Evolutionary conservation across 2,797 vertebrate species (phyloP), one percentile per base, ranked within the genome.

Genomic region (Falco biarmicus): DNA sequence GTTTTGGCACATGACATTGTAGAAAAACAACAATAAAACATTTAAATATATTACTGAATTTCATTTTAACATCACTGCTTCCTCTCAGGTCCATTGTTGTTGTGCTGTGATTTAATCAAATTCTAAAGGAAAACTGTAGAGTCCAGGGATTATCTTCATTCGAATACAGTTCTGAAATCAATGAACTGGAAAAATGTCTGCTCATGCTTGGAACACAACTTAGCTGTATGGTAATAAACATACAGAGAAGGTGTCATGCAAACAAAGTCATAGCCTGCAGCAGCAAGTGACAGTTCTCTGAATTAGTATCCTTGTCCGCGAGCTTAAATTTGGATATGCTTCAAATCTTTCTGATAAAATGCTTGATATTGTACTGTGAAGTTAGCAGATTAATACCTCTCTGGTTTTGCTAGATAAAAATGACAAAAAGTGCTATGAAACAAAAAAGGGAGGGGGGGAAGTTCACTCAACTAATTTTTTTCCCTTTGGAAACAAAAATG

Each of bases 121-220:
- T 93, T 96, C 85, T 96, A 90, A 96, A 87, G 94, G 56, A 98
- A 97, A 96, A 93, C 85, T 96, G 79, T 98, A 95, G 76, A 87
- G 97, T 97, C 75, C 95, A 96, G 94, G 76, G 97, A 98, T 98
- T 98, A 97, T 98, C 97, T 95, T 89, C 96, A 86, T 95, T 98
- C 97, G 94, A 91, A 95, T 88, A 94, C 19, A 77, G 90, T 90
- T 83, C 64, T 90, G 39, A 96, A 96, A 97, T 95, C 95, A 98
- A 90, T 97, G 96, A 92, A 95, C 91, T 94, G 96, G 97, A 98
- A 98, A 96, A 92, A 97, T 96, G 94, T 94, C 84, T 75, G 74
- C 68, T 84, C 89, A 90, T 91, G 93, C 96, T 96, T 93, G 68
- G 56, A 96, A 87, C 83, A 81, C 89, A 94, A 75, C 56, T 95